Evolutionary conservation across 23 tunicate genomes (phyloP).

Genomic region (Halocynthia aurantium): DNA sequence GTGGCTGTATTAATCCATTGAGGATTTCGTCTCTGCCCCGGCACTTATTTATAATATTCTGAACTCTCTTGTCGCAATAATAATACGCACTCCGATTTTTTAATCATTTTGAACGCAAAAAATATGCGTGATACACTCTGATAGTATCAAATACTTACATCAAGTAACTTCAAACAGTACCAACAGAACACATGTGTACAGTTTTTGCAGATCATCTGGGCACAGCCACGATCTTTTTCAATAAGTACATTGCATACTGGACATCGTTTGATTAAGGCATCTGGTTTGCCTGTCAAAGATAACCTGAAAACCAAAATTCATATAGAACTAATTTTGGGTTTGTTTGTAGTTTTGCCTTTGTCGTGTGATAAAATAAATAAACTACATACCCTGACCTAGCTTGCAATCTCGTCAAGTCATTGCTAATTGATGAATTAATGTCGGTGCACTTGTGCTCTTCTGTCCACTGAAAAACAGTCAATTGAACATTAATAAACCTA

Average conservation of each 20-base stretch:
- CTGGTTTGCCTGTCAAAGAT: conserved; percentile 15
- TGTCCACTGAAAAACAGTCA: conserved; percentile 49
- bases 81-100: too few species aligned
- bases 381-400: conserved; percentile 33
- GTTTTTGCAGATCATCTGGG: conserved; percentile 88
- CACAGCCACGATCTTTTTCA: conserved; percentile 88
- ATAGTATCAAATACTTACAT: conserved; percentile 45
- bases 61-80: too few species aligned
- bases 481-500: not conserved
- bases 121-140: not conserved
- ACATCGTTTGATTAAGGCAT: conserved; percentile 67
- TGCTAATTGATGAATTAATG: conserved; percentile 19
- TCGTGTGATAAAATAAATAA: not conserved
- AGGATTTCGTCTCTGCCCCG: too few species aligned
- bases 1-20: too few species aligned
- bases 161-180: conserved; percentile 79
- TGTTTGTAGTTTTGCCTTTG: too few species aligned
- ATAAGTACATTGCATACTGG: conserved; percentile 71
- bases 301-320: conserved; percentile 21
- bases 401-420: conserved; percentile 37
- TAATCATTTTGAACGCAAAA: not conserved
- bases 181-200: conserved; percentile 93
- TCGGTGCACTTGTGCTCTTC: conserved; percentile 47
- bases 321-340: too few species aligned
- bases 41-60: too few species aligned